These are phyloP conservation scores for Thunnus maccoyii DNA, from an alignment of 2,113 vertebrate species.

Conservation along the genomic window DNA sequence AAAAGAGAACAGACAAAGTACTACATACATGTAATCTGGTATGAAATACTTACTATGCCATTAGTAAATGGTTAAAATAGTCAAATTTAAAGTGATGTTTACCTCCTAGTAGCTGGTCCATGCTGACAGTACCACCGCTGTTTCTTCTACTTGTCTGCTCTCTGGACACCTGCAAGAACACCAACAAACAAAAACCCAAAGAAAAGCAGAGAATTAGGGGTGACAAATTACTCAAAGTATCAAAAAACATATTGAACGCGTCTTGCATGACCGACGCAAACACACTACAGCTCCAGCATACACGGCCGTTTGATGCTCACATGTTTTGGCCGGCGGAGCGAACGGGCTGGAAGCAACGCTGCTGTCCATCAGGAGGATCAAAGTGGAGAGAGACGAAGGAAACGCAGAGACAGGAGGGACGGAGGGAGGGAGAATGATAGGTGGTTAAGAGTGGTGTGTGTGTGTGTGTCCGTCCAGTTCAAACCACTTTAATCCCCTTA, in stretches of 20 bases:
- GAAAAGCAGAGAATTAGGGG: constrained; percentile 1
- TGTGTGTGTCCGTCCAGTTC: constrained; percentile 13
- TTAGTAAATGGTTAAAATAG: too few species aligned
- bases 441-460: neutral
- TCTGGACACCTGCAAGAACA: constrained; percentile 79
- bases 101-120: constrained; percentile 84
- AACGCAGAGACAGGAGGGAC: constrained; percentile 5
- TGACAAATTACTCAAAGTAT: neutral
- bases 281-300: neutral
- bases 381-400: neutral
- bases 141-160: constrained; percentile 81
- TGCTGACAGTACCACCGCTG: constrained; percentile 82
- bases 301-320: constrained; percentile 20
- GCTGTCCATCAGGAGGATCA: constrained; percentile 20
- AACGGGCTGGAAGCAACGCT: neutral
- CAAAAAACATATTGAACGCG: neutral
- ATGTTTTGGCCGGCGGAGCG: constrained; percentile 27
- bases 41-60: too few species aligned
- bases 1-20: too few species aligned
- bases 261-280: neutral
- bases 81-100: neutral
- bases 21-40: too few species aligned
- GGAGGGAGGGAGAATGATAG: neutral
- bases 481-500: constrained; percentile 78
- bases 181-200: constrained; percentile 38